These are phyloP conservation scores for Jordanella pulchra DNA, from an alignment of 2,797 vertebrate species.

Conservation along the genomic window DNA sequence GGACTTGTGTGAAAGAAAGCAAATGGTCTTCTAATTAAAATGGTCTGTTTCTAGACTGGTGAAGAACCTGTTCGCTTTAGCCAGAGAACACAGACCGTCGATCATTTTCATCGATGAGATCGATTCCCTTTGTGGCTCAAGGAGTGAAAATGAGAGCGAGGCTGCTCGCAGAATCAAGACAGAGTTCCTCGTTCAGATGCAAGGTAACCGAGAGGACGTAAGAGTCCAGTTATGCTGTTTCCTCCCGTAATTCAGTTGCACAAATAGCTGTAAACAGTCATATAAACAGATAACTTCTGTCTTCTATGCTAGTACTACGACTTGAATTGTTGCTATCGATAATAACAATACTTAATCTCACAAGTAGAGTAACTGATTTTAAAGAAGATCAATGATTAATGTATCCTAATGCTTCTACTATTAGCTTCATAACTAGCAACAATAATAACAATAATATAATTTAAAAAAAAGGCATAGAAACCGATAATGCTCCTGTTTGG, in stretches of 20 bases:
- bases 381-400: no score
- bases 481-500: no score
- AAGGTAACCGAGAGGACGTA: conserved; percentile 78
- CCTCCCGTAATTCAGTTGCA: no score
- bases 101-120: conserved; percentile 99
- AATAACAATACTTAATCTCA: neutral
- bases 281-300: neutral
- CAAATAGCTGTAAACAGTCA: neutral
- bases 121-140: conserved; percentile 94
- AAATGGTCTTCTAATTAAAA: neutral
- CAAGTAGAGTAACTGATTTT: no score
- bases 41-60: conserved; percentile 82
- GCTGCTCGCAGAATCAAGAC: conserved; percentile 97
- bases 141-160: conserved; percentile 98
- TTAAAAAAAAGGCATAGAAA: no score
- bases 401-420: no score
- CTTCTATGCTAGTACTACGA: neutral
- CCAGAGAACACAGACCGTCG: conserved; percentile 94
- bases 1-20: neutral
- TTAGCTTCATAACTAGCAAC: no score
- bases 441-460: no score
- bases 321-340: neutral
- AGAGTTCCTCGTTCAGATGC: conserved; percentile 98
- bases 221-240: neutral
- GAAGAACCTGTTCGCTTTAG: conserved; percentile 94